phyloP scores from a whole-genome alignment of 2,113 vertebrate species.

The Anguilla japonica region DNA sequence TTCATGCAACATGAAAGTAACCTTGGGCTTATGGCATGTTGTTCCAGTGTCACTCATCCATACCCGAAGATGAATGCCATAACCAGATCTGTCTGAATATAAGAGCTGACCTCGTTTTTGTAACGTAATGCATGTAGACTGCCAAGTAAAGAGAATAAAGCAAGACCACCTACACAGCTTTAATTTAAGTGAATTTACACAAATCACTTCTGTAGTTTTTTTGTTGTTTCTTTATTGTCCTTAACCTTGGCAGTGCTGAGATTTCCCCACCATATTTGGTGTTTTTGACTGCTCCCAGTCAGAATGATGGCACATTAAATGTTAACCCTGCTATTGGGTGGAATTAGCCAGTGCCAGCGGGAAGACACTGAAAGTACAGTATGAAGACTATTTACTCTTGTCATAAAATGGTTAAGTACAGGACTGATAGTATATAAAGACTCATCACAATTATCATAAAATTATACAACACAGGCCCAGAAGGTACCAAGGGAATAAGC shows the following conservation, averaged over 20 bases:
- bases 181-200: neutral
- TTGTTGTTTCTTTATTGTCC: neutral
- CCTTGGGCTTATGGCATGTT: neutral
- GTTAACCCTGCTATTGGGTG: neutral
- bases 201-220: neutral
- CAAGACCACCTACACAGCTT: neutral
- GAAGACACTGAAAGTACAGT: no score
- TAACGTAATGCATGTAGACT: neutral
- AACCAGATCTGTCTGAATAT: neutral
- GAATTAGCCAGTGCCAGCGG: neutral
- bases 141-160: neutral
- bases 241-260: neutral
- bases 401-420: no score
- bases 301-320: neutral
- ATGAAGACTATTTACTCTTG: no score
- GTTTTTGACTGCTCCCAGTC: neutral
- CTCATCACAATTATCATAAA: no score
- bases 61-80: neutral
- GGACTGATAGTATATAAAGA: no score
- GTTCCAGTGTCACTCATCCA: conserved; percentile 13
- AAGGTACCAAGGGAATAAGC: neutral
- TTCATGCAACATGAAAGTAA: neutral
- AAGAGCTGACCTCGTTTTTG: neutral
- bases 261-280: neutral
- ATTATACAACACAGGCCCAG: neutral